phyloP scores from a whole-genome alignment of 2,797 vertebrate species.

The Clamator glandarius region DNA sequence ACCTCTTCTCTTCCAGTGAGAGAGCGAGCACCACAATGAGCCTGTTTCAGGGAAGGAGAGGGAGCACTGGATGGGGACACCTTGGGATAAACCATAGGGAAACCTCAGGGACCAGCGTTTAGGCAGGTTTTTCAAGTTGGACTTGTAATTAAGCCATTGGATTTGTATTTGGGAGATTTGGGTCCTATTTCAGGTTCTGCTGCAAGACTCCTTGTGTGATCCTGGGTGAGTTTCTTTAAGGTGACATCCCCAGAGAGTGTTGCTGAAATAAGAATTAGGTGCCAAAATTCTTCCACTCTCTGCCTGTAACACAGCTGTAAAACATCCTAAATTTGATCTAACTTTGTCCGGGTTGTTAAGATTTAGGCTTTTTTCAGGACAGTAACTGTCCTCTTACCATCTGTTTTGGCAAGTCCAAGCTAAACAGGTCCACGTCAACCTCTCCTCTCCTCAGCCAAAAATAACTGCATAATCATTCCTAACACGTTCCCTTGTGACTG shows the following conservation, averaged over 20 bases:
- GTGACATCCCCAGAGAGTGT: background rate
- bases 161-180: background rate
- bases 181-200: background rate
- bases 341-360: background rate
- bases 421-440: background rate
- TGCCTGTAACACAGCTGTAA: background rate
- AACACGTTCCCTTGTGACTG: background rate
- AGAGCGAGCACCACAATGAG: background rate
- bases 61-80: fast-evolving
- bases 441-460: background rate
- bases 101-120: background rate
- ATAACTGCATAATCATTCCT: background rate
- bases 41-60: background rate
- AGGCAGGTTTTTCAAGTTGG: background rate
- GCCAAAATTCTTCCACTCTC: background rate
- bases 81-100: background rate
- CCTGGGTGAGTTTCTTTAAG: background rate
- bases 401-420: background rate
- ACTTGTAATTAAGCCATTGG: background rate
- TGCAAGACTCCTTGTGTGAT: background rate
- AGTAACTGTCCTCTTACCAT: background rate
- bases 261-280: background rate
- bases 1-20: background rate
- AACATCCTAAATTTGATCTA: background rate
- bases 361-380: background rate